These are phyloP conservation scores for Misgurnus mizolepis DNA, from an alignment of 2,113 vertebrate genomes.

Conservation along the genomic window DNA sequence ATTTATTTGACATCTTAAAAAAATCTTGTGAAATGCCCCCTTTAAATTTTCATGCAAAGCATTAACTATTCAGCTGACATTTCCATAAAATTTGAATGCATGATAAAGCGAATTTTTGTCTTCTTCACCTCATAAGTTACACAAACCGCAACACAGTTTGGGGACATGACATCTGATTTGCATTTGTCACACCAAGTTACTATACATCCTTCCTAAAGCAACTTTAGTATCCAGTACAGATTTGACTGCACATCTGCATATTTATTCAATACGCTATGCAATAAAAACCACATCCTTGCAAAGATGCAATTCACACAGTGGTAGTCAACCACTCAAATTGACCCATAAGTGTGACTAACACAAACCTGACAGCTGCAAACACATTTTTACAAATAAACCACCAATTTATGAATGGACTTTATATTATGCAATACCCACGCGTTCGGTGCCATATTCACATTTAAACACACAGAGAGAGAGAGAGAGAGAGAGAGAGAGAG, in stretches of 20 bases:
- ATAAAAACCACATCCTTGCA: no score
- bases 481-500: no score
- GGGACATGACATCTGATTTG: background rate
- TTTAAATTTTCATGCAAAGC: no score
- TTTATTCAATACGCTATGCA: background rate
- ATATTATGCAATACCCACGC: background rate
- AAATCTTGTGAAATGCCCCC: no score
- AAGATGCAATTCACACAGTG: background rate
- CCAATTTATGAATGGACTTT: background rate
- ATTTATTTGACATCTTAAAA: no score
- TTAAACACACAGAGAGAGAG: no score
- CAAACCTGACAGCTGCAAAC: conserved; percentile 13
- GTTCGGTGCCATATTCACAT: background rate
- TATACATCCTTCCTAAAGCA: background rate
- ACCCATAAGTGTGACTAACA: background rate
- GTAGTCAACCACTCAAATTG: background rate
- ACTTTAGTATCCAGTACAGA: background rate
- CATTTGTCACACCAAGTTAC: background rate
- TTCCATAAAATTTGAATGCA: conserved; percentile 5
- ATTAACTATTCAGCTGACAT: background rate
- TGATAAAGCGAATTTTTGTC: background rate
- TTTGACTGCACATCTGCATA: background rate
- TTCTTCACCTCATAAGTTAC: background rate
- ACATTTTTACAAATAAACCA: background rate
- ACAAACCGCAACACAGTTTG: conserved; percentile 2